Percentiles rank a stretch among this genome's conserved stretches.
Evolutionary conservation across 2,797 vertebrate genomes (phyloP).

Genomic region (Typhlichthys eigenmanni): DNA sequence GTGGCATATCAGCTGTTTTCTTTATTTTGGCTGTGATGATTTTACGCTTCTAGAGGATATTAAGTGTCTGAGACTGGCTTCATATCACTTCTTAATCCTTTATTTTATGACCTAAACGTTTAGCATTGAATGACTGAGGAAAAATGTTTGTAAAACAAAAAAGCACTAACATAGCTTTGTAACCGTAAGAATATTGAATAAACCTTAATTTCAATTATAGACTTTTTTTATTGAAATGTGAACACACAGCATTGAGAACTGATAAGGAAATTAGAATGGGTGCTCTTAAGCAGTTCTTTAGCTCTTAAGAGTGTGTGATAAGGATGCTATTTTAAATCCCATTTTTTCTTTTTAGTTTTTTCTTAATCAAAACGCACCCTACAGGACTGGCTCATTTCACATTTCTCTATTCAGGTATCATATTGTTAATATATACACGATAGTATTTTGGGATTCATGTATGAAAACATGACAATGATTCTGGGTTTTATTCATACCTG

Average conservation of each 20-base stretch:
- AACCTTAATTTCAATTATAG: slow-evolving; percentile 21
- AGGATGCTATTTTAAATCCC: slow-evolving; percentile 6
- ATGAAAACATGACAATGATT: slow-evolving; percentile 11
- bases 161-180: slow-evolving; percentile 7
- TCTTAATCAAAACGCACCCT: slow-evolving; percentile 40
- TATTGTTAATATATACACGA: slow-evolving; percentile 26
- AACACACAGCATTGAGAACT: slow-evolving; percentile 8
- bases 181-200: slow-evolving; percentile 6
- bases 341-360: slow-evolving; percentile 28
- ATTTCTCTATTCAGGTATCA: not conserved
- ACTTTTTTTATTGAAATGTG: slow-evolving; percentile 7
- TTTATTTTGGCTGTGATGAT: slow-evolving; percentile 58
- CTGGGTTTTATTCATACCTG: not conserved
- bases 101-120: slow-evolving; percentile 20
- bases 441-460: slow-evolving; percentile 10
- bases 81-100: slow-evolving; percentile 41
- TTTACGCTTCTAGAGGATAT: slow-evolving; percentile 59
- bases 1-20: slow-evolving; percentile 65
- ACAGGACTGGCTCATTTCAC: slow-evolving; percentile 51
- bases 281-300: slow-evolving; percentile 4
- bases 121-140: slow-evolving; percentile 10
- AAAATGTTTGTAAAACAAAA: not conserved
- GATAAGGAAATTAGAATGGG: slow-evolving; percentile 7
- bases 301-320: slow-evolving; percentile 7
- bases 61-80: slow-evolving; percentile 53